A percentile compares a stretch with the other conserved stretches of the same genome.
phyloP scores from a whole-genome alignment of 2,888 invertebrate species.

The Cremastinae sp. region DNA sequence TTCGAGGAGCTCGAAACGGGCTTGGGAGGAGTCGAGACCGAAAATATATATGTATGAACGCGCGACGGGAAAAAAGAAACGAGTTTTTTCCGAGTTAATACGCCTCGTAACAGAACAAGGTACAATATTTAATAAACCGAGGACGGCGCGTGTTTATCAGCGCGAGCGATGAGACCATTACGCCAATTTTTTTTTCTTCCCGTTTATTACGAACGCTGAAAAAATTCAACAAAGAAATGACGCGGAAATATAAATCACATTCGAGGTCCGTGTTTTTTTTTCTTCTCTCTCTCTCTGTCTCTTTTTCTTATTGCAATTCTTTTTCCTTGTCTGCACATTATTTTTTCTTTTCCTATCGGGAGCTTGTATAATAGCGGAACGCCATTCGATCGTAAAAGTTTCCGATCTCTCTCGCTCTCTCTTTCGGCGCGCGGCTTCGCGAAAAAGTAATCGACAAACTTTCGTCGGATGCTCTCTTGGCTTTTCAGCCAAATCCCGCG shows the following conservation, averaged over 20 bases:
- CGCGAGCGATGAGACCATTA: too few species aligned
- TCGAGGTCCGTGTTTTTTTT: neutral
- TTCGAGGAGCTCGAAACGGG: too few species aligned
- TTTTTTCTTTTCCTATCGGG: neutral
- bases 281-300: neutral
- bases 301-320: neutral
- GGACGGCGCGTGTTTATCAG: neutral
- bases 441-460: conserved; percentile 41
- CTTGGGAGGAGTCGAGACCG: too few species aligned
- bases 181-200: too few species aligned
- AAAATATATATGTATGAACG: too few species aligned
- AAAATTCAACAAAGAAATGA: neutral
- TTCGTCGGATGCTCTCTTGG: conserved; percentile 24
- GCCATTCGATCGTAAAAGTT: conserved; percentile 33
- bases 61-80: neutral
- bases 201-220: neutral
- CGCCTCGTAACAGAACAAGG: conserved; percentile 7
- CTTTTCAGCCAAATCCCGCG: conserved; percentile 31
- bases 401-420: conserved; percentile 25
- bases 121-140: conserved; percentile 35
- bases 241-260: neutral
- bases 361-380: neutral
- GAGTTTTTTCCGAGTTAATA: neutral
- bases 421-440: neutral
- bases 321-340: neutral